These are phyloP conservation scores for Baccha elongata DNA, from an alignment of 2,888 invertebrate genomes.

Conservation along the genomic window DNA sequence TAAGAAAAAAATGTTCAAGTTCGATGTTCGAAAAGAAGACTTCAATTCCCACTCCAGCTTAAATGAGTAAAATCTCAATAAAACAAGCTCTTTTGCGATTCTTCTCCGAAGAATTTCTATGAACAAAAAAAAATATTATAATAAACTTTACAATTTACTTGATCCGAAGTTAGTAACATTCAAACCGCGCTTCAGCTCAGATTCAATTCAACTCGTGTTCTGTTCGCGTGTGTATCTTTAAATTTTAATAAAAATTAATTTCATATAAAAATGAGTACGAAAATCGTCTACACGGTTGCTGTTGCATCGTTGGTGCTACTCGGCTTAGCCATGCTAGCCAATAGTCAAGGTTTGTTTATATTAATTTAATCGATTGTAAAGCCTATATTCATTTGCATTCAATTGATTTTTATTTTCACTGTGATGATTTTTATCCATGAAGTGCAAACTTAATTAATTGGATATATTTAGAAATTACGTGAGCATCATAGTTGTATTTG, in stretches of 20 bases:
- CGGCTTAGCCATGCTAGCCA: constrained; percentile 39
- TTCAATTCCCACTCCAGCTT: constrained; percentile 2
- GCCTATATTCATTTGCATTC: background rate
- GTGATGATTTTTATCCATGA: constrained; percentile 25
- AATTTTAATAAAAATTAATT: constrained; percentile 5
- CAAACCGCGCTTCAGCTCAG: constrained; percentile 55
- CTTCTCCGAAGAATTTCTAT: background rate
- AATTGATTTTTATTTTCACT: constrained; percentile 34
- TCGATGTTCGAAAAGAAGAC: constrained; percentile 23
- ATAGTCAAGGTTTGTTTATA: constrained; percentile 61
- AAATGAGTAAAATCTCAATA: constrained; percentile 3
- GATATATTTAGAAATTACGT: constrained; percentile 63
- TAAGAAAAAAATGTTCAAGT: background rate
- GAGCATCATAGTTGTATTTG: constrained; percentile 24
- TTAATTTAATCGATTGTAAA: background rate
- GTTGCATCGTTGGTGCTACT: constrained; percentile 54
- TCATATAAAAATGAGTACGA: constrained; percentile 51
- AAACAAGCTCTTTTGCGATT: background rate
- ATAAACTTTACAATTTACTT: constrained; percentile 56
- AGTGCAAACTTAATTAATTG: constrained; percentile 34
- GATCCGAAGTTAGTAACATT: constrained; percentile 58
- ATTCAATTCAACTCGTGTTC: constrained; percentile 6
- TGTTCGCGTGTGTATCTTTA: constrained; percentile 37
- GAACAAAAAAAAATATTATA: constrained; percentile 34
- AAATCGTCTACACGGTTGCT: constrained; percentile 52